Base-by-base conservation (phyloP, 2,797 vertebrate genomes). In the Labroides dimidiatus region DNA sequence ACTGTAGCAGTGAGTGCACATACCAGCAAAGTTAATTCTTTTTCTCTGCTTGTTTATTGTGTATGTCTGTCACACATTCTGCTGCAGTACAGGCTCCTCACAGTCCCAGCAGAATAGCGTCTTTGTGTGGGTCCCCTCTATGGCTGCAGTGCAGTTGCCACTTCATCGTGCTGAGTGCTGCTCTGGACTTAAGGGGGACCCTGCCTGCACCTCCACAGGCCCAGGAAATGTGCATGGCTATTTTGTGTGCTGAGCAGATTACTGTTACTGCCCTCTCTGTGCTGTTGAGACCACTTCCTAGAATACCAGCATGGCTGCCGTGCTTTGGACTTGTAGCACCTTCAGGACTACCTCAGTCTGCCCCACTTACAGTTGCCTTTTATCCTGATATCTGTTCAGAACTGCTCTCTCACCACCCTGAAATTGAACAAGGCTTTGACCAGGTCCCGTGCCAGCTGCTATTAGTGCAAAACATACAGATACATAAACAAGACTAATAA, bases 211-310 rank as follows among this genome's bases (percentile, higher is more conserved):
- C 53, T 57, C 81, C 48, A 62, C 54, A 42, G 63, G 72, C 72
- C 20, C 20, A 60, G 77, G 55, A 77, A 82, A 71, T 70, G 67
- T 71, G 75, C 64, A 53, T 20, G 39, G 50, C 80, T 87, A 56
- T 82, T 89, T 87, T 84, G 86, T 85, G 60, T 83, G 73, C 75
- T 0, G 73, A 53, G 66, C 79, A 85, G 70, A 88, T 80, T 79
- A 82, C 80, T 72, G 60, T 79, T 77, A 73, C 72, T 19, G 73
- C 48, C 24, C 55, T 10, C 48, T 24, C 52, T 10, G 6, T 47
- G 61, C 36, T 49, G 61, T 30, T 47, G 5, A 17, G 51, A 57
- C 33, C 39, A 57, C 36, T 39, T 52, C n/a, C 14, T 53, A 27
- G 11, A 20, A 56, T 50, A 36, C 43, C 4, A 36, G 48, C 50